Base-by-base conservation (phyloP, 2,113 vertebrate genomes). In the Addax nasomaculatus region DNA sequence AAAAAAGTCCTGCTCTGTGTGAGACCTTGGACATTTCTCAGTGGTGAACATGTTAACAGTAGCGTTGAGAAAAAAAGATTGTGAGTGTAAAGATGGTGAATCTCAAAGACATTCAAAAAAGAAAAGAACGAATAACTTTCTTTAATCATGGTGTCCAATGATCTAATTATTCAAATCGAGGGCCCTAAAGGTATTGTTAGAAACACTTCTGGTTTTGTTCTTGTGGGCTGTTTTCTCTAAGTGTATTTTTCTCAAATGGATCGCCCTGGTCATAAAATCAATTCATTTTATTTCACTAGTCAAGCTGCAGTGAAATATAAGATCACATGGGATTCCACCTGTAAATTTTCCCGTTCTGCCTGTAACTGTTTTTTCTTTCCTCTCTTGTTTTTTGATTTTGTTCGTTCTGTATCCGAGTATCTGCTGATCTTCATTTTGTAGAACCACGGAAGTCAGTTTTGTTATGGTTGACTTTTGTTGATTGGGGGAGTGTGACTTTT, bases 251-350 rank as follows among this genome's bases (percentile, higher is more conserved):
- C 6, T 55, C 10, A 0, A 78, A 58, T 53, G 53, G 79, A 67
- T 85, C 57, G 11, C 29, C 33, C 64, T 97, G 78, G 86, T 95
- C 64, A 15, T 84, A 93, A 95, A 97, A 91, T 96, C 23, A 67
- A 53, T 96, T 57, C 53, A 16, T 83, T 96, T 97, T 45, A 85
- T 96, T 97, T 97, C 53, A 17, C 88, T n/a, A 0, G 49, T 51
- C 73, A 23, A 27, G 53, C 78, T 10, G 10, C 6, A 16, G 39
- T 30, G 33, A 64, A 55, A 27, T 13, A 17, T 23, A 27, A 81
- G 79, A 49, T n/a, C 2, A 2, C 49, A 55, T 1, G 94, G 51
- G 45, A 33, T 16, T 33, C 86, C 51, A 92, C 78, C 81, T 62
- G 73, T 62, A 53, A 64, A 88, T 94, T 55, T 57, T 55, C 29